These are phyloP conservation scores for Dryadula phaetusa DNA, from an alignment of 2,888 invertebrate species.

Conservation along the genomic window DNA sequence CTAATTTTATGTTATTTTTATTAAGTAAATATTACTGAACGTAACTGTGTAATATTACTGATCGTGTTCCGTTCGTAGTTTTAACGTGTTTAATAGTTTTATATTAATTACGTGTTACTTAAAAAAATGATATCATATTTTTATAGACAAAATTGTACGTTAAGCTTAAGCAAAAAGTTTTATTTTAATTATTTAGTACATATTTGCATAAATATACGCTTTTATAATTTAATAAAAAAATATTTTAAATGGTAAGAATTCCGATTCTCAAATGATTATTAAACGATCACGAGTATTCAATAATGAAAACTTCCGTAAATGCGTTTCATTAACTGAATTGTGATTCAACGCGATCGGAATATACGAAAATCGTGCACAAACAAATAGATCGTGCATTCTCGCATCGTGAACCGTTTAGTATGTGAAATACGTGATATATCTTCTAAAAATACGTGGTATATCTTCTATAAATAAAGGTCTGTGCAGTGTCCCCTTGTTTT, in stretches of 20 bases:
- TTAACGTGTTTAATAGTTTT: background rate
- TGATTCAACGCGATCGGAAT: conserved; percentile 24
- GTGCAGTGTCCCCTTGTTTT: too few relatives aligned
- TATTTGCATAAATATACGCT: background rate
- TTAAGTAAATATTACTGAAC: too few relatives aligned
- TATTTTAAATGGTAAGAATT: conserved; percentile 85
- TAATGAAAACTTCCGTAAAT: conserved; percentile 30
- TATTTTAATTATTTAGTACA: conserved; percentile 9
- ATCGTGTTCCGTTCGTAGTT: too few relatives aligned
- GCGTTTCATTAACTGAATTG: conserved; percentile 35
- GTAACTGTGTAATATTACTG: too few relatives aligned
- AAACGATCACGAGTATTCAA: conserved; percentile 25
- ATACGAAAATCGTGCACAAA: conserved; percentile 36
- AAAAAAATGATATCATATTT: background rate
- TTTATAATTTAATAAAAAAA: background rate
- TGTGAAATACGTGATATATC: background rate
- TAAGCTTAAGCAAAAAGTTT: too few relatives aligned
- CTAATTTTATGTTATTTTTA: too few relatives aligned
- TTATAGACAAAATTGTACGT: background rate
- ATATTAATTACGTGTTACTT: background rate
- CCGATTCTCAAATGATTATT: conserved; percentile 59
- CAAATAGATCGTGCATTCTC: conserved; percentile 34
- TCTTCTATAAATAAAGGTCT: too few relatives aligned
- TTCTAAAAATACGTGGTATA: background rate
- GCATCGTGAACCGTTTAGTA: conserved; percentile 6